These are phyloP conservation scores for Trematocara nigrifrons DNA, from an alignment of 2,113 vertebrate species.

Conservation along the genomic window DNA sequence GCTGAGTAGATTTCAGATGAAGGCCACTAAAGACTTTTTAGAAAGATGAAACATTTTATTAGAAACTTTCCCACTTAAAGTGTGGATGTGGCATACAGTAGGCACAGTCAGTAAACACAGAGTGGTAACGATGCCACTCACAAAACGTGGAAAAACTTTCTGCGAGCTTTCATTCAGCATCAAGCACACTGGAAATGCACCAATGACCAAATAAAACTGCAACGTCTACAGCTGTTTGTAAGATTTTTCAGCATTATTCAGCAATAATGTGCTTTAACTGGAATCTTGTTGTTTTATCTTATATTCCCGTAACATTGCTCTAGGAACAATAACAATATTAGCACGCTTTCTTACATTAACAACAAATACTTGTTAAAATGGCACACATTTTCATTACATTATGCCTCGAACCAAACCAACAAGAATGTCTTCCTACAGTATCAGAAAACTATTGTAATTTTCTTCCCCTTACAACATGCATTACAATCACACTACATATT, in stretches of 20 bases:
- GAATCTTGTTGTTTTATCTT: background rate
- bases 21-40: background rate
- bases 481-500: background rate
- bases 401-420: background rate
- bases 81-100: slow-evolving; percentile 45
- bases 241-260: background rate
- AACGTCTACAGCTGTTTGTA: background rate
- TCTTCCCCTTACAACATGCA: background rate
- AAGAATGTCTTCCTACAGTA: background rate
- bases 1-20: background rate
- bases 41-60: slow-evolving; percentile 32
- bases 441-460: background rate
- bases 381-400: background rate
- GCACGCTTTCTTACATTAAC: background rate
- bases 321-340: background rate
- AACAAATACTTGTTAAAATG: background rate
- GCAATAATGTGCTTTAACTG: background rate
- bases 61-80: slow-evolving; percentile 56
- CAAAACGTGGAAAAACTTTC: background rate
- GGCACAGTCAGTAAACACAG: slow-evolving; percentile 39
- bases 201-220: background rate
- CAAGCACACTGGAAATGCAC: background rate
- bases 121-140: background rate
- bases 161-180: background rate
- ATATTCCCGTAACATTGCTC: background rate